Percentiles rank a stretch among this genome's conserved stretches.
phyloP scores from a whole-genome alignment of 2,113 vertebrate genomes.

The Rhipidura dahli region DNA sequence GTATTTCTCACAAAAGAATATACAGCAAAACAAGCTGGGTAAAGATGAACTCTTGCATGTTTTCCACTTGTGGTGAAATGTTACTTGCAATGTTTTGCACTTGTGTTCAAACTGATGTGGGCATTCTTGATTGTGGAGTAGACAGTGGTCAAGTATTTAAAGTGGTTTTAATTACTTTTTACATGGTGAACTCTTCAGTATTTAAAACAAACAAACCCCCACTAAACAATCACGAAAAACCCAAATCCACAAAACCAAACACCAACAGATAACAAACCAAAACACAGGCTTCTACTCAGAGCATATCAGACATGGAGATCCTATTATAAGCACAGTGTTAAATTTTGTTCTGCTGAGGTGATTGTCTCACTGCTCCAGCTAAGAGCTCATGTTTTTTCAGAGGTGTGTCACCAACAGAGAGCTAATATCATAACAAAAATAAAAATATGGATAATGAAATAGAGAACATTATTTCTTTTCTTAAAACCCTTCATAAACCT shows the following conservation, averaged over 20 bases:
- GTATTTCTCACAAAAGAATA: not conserved
- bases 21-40: not conserved
- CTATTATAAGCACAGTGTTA: not conserved
- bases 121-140: not conserved
- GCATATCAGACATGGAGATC: not conserved
- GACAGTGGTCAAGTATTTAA: not conserved
- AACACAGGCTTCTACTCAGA: not conserved
- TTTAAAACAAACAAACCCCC: not conserved
- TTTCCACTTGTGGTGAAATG: not conserved
- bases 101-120: not conserved
- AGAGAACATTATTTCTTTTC: fast-evolving
- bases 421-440: not conserved
- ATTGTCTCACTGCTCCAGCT: not conserved
- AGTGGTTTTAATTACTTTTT: not conserved
- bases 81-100: not conserved
- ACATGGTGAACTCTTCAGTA: not conserved
- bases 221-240: not conserved
- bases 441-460: not conserved
- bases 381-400: not conserved
- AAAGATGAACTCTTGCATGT: fast-evolving
- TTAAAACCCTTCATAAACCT: not conserved
- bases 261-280: not conserved
- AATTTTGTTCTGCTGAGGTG: not conserved
- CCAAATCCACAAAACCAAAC: not conserved
- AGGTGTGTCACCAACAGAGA: not conserved